Percentiles rank a stretch among this genome's conserved stretches.
Conservation (phyloP, 2,113 vertebrate genomes). For the Peromyscus leucopus region DNA sequence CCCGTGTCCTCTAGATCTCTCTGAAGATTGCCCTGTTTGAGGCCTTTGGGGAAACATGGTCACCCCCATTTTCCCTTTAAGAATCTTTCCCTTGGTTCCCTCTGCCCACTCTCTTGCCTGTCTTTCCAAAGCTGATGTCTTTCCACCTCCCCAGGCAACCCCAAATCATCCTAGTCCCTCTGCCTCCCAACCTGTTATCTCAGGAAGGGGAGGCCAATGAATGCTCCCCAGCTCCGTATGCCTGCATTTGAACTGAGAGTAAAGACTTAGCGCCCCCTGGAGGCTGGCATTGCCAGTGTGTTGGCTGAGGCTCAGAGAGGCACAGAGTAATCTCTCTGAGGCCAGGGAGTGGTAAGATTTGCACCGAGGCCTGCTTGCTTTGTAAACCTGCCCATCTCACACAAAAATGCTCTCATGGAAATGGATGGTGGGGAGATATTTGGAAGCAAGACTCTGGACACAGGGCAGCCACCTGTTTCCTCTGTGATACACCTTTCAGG, state of each 20-base stretch:
- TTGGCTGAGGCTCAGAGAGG: not conserved
- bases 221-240: not conserved
- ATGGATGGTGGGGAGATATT: fast-evolving
- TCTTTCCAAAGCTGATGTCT: not conserved
- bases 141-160: not conserved
- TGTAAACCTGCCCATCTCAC: fast-evolving
- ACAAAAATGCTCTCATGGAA: fast-evolving
- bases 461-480: not conserved
- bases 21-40: not conserved
- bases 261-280: not conserved
- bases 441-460: not conserved
- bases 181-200: not conserved
- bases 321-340: not conserved
- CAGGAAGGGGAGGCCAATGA: not conserved
- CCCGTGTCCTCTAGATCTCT: not conserved
- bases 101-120: not conserved
- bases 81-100: not conserved
- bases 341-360: fast-evolving
- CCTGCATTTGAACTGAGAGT: not conserved
- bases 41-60: not conserved
- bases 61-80: not conserved
- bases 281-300: not conserved
- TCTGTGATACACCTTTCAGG: not conserved
- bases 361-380: not conserved
- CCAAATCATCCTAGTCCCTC: not conserved